These are phyloP conservation scores for Drosophila murphyi DNA, from an alignment of 1,140 invertebrate species.

Conservation along the genomic window DNA sequence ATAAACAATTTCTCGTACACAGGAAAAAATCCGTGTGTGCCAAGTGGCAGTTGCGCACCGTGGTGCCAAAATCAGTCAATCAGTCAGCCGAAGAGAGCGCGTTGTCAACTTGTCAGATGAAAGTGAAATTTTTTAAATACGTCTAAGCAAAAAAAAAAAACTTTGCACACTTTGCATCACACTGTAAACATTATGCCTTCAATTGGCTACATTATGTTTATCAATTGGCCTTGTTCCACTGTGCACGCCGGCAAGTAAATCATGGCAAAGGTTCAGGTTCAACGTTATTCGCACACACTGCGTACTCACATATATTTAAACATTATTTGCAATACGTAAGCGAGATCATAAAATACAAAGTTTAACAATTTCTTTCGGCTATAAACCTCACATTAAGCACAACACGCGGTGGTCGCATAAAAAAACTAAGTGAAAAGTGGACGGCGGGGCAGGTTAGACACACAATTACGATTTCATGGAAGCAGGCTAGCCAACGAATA, in stretches of 20 bases:
- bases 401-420: constrained; percentile 51
- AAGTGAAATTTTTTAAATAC: constrained; percentile 15
- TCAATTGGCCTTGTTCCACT: constrained; percentile 17
- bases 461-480: constrained; percentile 59
- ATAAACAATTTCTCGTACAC: constrained; percentile 49
- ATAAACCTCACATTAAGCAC: constrained; percentile 36
- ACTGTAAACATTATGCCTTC: too few species aligned
- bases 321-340: constrained; percentile 48
- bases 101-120: constrained; percentile 31
- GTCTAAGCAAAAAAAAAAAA: not conserved
- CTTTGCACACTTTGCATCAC: too few species aligned
- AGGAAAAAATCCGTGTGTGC: constrained; percentile 5
- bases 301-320: constrained; percentile 11
- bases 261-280: constrained; percentile 34
- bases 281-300: constrained; percentile 11
- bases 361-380: constrained; percentile 40
- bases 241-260: not conserved
- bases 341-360: constrained; percentile 28
- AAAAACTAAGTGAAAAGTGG: not conserved
- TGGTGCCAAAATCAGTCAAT: not conserved
- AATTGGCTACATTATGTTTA: not conserved
- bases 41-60: not conserved
- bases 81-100: not conserved
- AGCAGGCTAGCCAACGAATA: constrained; percentile 30
- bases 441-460: constrained; percentile 37